Percentiles rank a stretch among this genome's conserved stretches.
Evolutionary conservation across 2,797 vertebrate species (phyloP).

Genomic region (Hemibagrus guttatus): DNA sequence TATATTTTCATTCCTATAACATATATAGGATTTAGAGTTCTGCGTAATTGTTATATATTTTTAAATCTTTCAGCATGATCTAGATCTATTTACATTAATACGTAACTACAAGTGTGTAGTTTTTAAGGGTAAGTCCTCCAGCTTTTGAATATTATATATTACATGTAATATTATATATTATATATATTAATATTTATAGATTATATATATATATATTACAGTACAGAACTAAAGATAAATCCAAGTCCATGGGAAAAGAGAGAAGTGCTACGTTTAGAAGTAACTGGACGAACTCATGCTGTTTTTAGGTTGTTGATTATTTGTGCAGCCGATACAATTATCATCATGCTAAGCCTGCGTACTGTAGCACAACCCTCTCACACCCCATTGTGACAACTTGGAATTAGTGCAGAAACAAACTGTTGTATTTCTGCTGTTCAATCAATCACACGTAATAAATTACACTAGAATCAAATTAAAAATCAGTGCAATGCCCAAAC

Average conservation of each 20-base stretch:
- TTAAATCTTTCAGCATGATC: conserved; percentile 52
- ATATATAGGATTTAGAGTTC: conserved; percentile 51
- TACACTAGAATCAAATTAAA: conserved; percentile 25
- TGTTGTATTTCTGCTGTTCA: neutral
- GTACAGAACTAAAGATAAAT: conserved; percentile 7
- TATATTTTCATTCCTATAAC: conserved; percentile 63
- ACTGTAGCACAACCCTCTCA: conserved; percentile 7
- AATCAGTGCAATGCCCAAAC: conserved; percentile 64
- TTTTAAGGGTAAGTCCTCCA: neutral
- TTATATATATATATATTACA: too few species aligned
- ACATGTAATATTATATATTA: too few species aligned
- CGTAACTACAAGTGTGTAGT: conserved; percentile 53
- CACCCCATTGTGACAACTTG: conserved; percentile 26
- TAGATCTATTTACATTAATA: conserved; percentile 70
- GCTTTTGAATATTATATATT: neutral
- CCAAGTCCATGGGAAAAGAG: conserved; percentile 19
- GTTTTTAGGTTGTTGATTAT: conserved; percentile 44
- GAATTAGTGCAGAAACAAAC: conserved; percentile 35
- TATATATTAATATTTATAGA: too few species aligned
- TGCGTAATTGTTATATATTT: conserved; percentile 61
- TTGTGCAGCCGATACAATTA: conserved; percentile 47
- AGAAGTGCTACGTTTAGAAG: conserved; percentile 54
- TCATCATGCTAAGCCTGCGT: conserved; percentile 27
- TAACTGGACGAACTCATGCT: conserved; percentile 60
- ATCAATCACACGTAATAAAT: conserved; percentile 16